Percentiles rank a stretch among this genome's conserved stretches.
Conservation (phyloP, 1,140 invertebrate species). For the Caenorhabditis inopinata region DNA sequence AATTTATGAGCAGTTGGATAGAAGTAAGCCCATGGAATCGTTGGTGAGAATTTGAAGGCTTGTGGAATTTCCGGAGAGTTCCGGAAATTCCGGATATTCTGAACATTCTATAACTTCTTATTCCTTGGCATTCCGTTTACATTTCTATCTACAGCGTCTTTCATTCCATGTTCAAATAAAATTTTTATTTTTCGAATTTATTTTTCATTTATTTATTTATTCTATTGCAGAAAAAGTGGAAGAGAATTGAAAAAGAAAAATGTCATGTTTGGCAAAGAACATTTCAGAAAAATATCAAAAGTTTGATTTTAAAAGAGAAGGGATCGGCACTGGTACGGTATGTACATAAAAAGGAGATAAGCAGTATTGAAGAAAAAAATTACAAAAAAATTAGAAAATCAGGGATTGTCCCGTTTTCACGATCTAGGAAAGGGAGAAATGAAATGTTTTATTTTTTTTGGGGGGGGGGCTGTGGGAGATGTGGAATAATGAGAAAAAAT, state of each 20-base stretch:
- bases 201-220: not conserved
- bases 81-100: not conserved
- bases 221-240: no score
- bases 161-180: no score
- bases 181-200: no score
- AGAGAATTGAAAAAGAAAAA: not conserved
- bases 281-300: no score
- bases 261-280: no score
- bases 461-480: not conserved
- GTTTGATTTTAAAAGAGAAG: not conserved
- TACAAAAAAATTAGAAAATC: no score
- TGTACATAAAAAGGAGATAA: conserved; percentile 6
- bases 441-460: no score
- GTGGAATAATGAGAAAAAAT: not conserved
- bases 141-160: no score
- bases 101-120: not conserved
- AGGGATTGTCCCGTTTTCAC: no score
- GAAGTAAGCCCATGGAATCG: not conserved
- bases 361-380: no score
- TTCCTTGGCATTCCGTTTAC: not conserved
- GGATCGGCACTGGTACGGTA: not conserved
- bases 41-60: not conserved
- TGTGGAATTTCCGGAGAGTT: not conserved
- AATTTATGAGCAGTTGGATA: conserved; percentile 15
- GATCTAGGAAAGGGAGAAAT: not conserved